A percentile compares a stretch with the other conserved stretches of the same genome.
Evolutionary conservation across 2,888 invertebrate genomes (phyloP).

Genomic region (Caenorhabditis imperialis): DNA sequence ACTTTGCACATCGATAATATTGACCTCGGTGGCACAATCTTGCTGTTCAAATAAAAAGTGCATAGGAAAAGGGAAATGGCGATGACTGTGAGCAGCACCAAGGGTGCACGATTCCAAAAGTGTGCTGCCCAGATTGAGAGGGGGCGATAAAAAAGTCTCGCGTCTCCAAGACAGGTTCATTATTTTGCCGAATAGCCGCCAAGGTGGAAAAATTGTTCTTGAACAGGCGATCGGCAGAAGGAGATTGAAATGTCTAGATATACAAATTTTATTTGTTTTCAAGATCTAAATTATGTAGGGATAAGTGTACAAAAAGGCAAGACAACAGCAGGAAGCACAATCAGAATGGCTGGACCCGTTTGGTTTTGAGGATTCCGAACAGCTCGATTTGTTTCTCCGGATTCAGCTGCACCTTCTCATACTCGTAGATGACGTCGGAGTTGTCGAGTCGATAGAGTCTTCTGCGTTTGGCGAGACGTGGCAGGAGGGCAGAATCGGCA

Average conservation of each 20-base stretch:
- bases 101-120: constrained; percentile 9
- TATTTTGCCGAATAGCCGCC: too few relatives aligned
- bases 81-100: constrained; percentile 6
- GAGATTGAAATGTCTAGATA: too few relatives aligned
- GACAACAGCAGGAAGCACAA: not conserved
- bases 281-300: too few relatives aligned
- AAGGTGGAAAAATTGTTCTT: too few relatives aligned
- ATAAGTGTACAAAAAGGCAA: not conserved
- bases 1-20: too few relatives aligned
- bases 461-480: not conserved
- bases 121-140: too few relatives aligned
- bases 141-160: too few relatives aligned
- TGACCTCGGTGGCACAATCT: too few relatives aligned
- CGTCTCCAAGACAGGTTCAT: too few relatives aligned
- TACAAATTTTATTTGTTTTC: too few relatives aligned
- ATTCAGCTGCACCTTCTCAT: constrained; percentile 9
- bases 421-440: constrained; percentile 27
- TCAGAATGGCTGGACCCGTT: constrained; percentile 33
- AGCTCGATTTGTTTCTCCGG: not conserved
- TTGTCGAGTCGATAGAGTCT: constrained; percentile 18
- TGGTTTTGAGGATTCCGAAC: constrained; percentile 23
- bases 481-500: constrained; percentile 32
- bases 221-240: too few relatives aligned
- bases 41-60: constrained; percentile 2
- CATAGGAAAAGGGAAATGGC: constrained; percentile 10